Percentiles rank a stretch among this genome's conserved stretches.
These are phyloP conservation scores for Eucera pruinosa DNA, from an alignment of 2,888 invertebrate species.

Conservation along the genomic window DNA sequence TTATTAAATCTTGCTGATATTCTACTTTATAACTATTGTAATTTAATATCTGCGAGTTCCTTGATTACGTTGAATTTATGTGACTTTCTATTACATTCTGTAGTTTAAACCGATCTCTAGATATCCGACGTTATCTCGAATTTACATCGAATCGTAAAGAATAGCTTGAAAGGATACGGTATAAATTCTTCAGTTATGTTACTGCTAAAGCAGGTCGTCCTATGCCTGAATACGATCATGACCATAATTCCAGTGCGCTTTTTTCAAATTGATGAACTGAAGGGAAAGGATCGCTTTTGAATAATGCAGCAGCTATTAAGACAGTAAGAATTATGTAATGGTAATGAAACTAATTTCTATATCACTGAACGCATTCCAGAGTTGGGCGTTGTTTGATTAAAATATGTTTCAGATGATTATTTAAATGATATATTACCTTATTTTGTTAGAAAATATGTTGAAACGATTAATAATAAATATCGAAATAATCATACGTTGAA, in stretches of 20 bases:
- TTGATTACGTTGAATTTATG: background rate
- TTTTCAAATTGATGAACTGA: background rate
- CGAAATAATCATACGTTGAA: too few species aligned
- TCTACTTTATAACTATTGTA: background rate
- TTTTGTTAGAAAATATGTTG: too few species aligned
- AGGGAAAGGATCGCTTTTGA: background rate
- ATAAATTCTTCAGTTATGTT: background rate
- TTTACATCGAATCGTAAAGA: background rate
- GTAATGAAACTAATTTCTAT: too few species aligned
- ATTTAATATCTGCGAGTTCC: background rate
- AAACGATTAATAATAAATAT: too few species aligned
- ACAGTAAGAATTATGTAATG: background rate
- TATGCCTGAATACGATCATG: background rate
- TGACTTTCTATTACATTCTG: background rate
- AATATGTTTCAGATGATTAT: too few species aligned
- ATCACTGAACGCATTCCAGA: too few species aligned
- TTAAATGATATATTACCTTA: too few species aligned
- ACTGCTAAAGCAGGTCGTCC: background rate
- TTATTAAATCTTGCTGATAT: background rate
- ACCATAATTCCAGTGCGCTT: background rate
- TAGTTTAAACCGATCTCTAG: background rate
- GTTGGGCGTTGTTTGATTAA: too few species aligned
- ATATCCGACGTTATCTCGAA: conserved; percentile 8
- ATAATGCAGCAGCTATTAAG: background rate
- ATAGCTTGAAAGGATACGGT: conserved; percentile 2